Conservation (phyloP, 2,888 invertebrate species). For the Calameuta idolon region DNA sequence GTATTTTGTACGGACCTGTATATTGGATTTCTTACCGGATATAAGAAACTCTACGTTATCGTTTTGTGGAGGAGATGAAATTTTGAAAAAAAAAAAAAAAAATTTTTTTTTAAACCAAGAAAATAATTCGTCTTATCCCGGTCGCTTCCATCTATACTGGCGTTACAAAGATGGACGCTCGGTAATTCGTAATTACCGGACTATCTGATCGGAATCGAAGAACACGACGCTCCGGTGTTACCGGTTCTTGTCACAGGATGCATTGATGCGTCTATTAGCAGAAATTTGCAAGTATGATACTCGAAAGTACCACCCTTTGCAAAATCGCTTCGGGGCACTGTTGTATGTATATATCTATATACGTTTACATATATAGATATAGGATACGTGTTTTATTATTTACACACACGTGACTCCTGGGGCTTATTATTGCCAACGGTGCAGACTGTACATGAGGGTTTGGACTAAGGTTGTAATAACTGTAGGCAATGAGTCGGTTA, state of each 20-base stretch:
- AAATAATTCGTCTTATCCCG: background rate
- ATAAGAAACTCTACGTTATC: background rate
- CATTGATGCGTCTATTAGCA: conserved; percentile 58
- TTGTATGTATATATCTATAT: conserved; percentile 7
- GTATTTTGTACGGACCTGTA: no score
- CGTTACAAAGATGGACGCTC: background rate
- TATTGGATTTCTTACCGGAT: no score
- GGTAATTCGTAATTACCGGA: conserved; percentile 55
- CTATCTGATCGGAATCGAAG: conserved; percentile 1
- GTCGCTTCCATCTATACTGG: background rate
- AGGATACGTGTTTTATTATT: background rate
- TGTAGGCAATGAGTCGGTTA: conserved; percentile 52
- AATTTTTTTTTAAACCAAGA: background rate
- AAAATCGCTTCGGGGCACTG: background rate
- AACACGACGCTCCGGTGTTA: conserved; percentile 23
- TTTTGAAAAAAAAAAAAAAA: background rate
- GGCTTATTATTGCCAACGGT: background rate
- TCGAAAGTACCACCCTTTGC: conserved; percentile 29
- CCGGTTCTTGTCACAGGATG: conserved; percentile 54
- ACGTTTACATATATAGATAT: background rate
- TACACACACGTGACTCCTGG: background rate
- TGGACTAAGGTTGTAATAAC: conserved; percentile 22
- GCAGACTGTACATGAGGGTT: background rate
- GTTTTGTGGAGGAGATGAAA: background rate
- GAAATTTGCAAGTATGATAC: conserved; percentile 61